phyloP scores from a whole-genome alignment of 2,888 invertebrate genomes.

The Belgica antarctica region DNA sequence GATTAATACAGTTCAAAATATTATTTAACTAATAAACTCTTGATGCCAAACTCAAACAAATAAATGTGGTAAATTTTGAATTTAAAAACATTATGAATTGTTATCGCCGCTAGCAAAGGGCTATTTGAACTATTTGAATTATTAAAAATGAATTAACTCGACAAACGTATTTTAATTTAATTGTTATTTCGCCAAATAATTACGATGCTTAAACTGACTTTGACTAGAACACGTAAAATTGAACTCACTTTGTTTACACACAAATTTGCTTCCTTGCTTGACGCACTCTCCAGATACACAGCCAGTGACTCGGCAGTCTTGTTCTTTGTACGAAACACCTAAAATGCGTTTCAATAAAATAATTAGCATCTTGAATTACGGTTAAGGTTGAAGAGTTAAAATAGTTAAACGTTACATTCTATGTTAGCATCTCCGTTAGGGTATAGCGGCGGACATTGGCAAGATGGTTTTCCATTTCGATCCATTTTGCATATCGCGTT shows the following conservation, averaged over 20 bases:
- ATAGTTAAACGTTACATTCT: slow-evolving; percentile 66
- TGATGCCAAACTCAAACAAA: background rate
- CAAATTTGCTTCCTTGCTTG: slow-evolving; percentile 78
- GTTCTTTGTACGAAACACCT: slow-evolving; percentile 52
- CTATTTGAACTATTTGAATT: background rate
- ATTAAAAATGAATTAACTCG: slow-evolving; percentile 15
- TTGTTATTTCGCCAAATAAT: background rate
- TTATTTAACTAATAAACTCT: slow-evolving; percentile 4
- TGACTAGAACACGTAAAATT: too few relatives aligned
- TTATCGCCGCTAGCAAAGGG: background rate
- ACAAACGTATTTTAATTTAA: slow-evolving; percentile 6
- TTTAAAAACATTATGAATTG: slow-evolving; percentile 3
- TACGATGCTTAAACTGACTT: slow-evolving; percentile 43
- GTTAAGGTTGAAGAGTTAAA: too few relatives aligned
- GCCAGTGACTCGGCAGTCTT: slow-evolving; percentile 79
- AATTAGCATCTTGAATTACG: too few relatives aligned
- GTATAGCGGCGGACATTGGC: slow-evolving; percentile 78
- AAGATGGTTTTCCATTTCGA: slow-evolving; percentile 67
- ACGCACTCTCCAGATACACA: slow-evolving; percentile 84
- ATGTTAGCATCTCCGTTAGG: slow-evolving; percentile 82
- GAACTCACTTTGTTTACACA: slow-evolving; percentile 57
- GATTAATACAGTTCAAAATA: slow-evolving; percentile 10
- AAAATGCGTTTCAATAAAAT: background rate
- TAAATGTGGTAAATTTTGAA: slow-evolving; percentile 19
- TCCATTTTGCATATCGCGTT: slow-evolving; percentile 77